Evolutionary conservation across 1,140 invertebrate species (phyloP), one percentile per base, ranked within the genome.

Genomic region (Drosophila punjabiensis): DNA sequence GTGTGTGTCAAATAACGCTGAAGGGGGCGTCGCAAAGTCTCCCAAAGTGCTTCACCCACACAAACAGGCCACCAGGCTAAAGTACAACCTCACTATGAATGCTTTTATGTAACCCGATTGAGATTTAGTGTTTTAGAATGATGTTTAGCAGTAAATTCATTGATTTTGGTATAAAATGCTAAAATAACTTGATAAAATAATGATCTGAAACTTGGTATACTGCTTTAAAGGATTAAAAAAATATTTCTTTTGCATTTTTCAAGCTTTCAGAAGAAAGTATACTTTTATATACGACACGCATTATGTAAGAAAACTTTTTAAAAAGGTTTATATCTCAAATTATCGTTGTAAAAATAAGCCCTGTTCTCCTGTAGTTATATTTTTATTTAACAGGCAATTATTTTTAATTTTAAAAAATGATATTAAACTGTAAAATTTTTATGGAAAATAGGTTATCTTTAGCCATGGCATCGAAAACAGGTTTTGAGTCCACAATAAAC

Each of bases 11-110:
- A 70, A 73, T 66, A 83, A 81, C 73, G 65, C 39, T 75, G 60
- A 85, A 89, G 85, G 85, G 85, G 85, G 85, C 85, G 85, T 89
- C 85, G 56, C 53, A 79, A 48, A 81, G 85, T 88, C 85, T 88
- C 85, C 85, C 78, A 81, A 80, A 58, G 75, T 73, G 85, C 55
- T 70, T 70, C 59, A 79, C 53, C 67, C 37, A 79, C 64, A 78
- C 66, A 55, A 14, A n/a, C 20, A 74, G 24, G 33, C 35, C 33
- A 52, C 1, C 11, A 41, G 33, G 33, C 18, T 37, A 69, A 43
- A 71, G 65, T 37, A 1, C 4, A n/a, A 24, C 37, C 24, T 47
- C 18, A 9, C 14, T n/a, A 47, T 8, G n/a, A 7, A 3, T 7
- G 14, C n/a, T 47, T 55, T 48, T 69, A 53, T 28, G 8, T 47